These are phyloP conservation scores for Strix uralensis DNA, from an alignment of 2,113 vertebrate genomes.

Conservation along the genomic window DNA sequence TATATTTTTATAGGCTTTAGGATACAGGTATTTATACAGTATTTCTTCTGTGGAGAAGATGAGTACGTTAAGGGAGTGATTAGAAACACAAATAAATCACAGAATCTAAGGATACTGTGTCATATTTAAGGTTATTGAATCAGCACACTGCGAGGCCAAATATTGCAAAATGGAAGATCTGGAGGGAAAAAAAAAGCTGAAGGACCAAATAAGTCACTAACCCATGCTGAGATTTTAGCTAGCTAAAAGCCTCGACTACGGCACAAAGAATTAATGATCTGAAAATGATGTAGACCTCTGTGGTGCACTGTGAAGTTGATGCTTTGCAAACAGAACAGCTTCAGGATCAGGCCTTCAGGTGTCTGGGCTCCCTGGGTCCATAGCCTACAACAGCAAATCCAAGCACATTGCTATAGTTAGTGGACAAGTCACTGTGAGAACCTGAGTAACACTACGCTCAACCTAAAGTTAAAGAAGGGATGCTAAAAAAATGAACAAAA, in stretches of 20 bases:
- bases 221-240: neutral
- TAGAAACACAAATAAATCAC: neutral
- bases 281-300: neutral
- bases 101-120: neutral
- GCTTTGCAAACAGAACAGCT: neutral
- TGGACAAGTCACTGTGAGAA: neutral
- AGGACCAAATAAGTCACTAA: neutral
- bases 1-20: neutral
- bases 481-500: neutral
- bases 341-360: neutral
- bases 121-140: neutral
- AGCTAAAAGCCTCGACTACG: neutral
- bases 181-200: neutral
- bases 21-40: neutral
- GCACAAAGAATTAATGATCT: neutral
- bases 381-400: rapidly evolving
- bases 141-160: neutral
- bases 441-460: neutral
- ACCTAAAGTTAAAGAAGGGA: neutral
- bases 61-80: neutral
- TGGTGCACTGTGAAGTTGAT: neutral
- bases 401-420: rapidly evolving
- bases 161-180: neutral
- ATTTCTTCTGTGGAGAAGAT: neutral
- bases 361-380: neutral